A percentile compares a stretch with the other conserved stretches of the same genome.
These are phyloP conservation scores for Orthonevra nobilis DNA, from an alignment of 2,888 invertebrate genomes.

Conservation along the genomic window DNA sequence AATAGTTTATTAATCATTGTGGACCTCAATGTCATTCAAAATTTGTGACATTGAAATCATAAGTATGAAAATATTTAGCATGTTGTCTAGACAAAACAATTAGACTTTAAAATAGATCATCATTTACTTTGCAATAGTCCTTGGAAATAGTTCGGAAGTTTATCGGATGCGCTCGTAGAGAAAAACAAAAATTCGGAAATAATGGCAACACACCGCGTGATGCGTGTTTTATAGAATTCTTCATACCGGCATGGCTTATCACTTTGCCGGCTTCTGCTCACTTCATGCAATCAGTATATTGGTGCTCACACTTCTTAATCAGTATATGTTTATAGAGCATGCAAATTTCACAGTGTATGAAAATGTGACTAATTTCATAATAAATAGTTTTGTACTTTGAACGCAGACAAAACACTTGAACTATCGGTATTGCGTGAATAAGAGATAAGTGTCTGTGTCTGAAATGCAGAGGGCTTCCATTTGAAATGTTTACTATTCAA, in stretches of 20 bases:
- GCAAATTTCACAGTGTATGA: no score
- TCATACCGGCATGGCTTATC: constrained; percentile 39
- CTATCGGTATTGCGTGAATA: constrained; percentile 6
- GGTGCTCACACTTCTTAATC: constrained; percentile 24
- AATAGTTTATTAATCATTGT: no score
- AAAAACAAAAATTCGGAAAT: background rate
- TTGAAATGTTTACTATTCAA: constrained; percentile 27
- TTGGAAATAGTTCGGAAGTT: constrained; percentile 41
- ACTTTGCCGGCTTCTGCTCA: constrained; percentile 15
- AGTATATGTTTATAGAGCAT: background rate
- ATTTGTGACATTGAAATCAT: constrained; percentile 5
- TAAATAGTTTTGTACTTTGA: constrained; percentile 53
- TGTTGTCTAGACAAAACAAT: constrained; percentile 18
- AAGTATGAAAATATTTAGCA: background rate
- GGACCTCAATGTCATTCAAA: constrained; percentile 3
- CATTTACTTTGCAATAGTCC: constrained; percentile 23
- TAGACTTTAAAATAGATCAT: constrained; percentile 22
- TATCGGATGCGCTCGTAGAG: constrained; percentile 24
- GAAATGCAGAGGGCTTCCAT: background rate
- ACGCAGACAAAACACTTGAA: background rate
- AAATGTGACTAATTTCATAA: constrained; percentile 48
- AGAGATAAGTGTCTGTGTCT: background rate
- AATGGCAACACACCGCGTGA: constrained; percentile 10
- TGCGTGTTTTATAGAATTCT: background rate
- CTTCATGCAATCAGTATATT: constrained; percentile 3